Evolutionary conservation across 2,888 invertebrate genomes (phyloP).

Genomic region (Nematopogon swammerdamellus): DNA sequence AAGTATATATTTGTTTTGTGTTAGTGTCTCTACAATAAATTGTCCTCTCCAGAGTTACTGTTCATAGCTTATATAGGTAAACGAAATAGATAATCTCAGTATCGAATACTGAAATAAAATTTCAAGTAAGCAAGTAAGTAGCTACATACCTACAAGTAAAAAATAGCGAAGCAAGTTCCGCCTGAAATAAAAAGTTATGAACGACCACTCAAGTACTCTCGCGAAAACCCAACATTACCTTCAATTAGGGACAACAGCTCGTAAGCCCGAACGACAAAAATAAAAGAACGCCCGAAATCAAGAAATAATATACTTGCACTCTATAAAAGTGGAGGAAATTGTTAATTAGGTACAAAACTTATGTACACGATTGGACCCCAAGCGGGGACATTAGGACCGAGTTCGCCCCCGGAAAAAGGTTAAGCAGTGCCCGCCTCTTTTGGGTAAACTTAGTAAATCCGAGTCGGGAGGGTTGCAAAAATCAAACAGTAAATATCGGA

Average conservation of each 20-base stretch:
- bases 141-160: too few relatives aligned
- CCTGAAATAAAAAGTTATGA: too few relatives aligned
- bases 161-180: too few relatives aligned
- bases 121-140: too few relatives aligned
- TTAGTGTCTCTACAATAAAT: too few relatives aligned
- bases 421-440: slow-evolving; percentile 32
- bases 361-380: slow-evolving; percentile 33
- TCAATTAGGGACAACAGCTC: not conserved
- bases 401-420: not conserved
- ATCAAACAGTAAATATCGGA: slow-evolving; percentile 53
- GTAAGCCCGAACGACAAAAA: slow-evolving; percentile 10
- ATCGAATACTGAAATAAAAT: too few relatives aligned
- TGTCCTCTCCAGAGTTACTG: too few relatives aligned
- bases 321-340: slow-evolving; percentile 11
- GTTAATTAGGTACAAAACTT: slow-evolving; percentile 41
- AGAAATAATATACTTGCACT: slow-evolving; percentile 15
- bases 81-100: too few relatives aligned
- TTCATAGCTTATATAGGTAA: too few relatives aligned
- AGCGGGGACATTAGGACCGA: not conserved
- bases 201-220: too few relatives aligned
- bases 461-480: slow-evolving; percentile 36
- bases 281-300: slow-evolving; percentile 16
- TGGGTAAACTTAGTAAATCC: slow-evolving; percentile 42
- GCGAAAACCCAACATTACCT: not conserved
- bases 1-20: too few relatives aligned